A percentile compares a stretch with the other conserved stretches of the same genome.
These are phyloP conservation scores for Tribolium castaneum DNA, from an alignment of 1,140 invertebrate species.

Conservation along the genomic window DNA sequence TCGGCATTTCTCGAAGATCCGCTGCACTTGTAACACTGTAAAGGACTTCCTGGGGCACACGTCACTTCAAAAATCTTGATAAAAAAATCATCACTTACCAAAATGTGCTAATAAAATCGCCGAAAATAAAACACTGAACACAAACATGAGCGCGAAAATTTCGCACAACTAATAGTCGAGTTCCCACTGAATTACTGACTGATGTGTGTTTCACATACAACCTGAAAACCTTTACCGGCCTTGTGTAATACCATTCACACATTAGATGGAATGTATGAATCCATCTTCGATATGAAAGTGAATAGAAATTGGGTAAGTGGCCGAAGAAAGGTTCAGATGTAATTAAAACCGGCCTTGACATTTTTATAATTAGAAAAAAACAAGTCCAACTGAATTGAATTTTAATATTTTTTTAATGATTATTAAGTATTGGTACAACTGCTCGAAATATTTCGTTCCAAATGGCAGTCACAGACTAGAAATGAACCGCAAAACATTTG, in stretches of 20 bases:
- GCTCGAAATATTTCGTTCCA: no score
- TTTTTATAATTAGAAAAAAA: background rate
- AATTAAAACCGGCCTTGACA: background rate
- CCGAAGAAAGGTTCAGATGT: background rate
- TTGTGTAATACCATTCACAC: slow-evolving; percentile 37
- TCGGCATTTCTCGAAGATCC: slow-evolving; percentile 18
- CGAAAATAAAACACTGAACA: background rate
- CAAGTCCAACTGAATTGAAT: background rate
- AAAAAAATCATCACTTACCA: background rate
- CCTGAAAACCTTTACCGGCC: slow-evolving; percentile 39
- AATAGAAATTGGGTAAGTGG: background rate
- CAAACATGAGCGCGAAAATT: slow-evolving; percentile 1
- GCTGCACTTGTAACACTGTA: slow-evolving; percentile 31
- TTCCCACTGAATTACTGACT: background rate
- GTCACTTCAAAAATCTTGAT: background rate
- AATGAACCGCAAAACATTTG: background rate
- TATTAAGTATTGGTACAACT: no score
- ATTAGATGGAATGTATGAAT: no score
- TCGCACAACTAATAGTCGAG: background rate
- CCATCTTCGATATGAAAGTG: background rate
- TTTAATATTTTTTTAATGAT: background rate
- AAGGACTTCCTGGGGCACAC: background rate
- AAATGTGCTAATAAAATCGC: background rate
- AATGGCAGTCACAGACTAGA: no score
- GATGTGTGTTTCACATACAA: slow-evolving; percentile 16